phyloP scores from a whole-genome alignment of 2,113 vertebrate species.

The Brachypteracias leptosomus region DNA sequence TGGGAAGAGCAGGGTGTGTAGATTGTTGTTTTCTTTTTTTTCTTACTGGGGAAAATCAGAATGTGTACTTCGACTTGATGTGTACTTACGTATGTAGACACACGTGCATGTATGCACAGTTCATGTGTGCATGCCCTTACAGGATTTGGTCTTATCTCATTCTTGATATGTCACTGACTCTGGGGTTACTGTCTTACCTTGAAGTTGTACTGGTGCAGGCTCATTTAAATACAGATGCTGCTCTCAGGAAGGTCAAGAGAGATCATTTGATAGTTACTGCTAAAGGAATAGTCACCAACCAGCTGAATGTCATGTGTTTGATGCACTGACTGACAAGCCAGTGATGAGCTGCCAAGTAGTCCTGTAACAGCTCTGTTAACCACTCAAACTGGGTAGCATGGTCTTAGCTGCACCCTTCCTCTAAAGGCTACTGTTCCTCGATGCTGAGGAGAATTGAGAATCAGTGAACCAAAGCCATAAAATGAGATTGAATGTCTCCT shows the following conservation, averaged over 20 bases:
- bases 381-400: background rate
- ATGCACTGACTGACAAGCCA: background rate
- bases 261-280: background rate
- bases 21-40: background rate
- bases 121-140: background rate
- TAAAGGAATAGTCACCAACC: background rate
- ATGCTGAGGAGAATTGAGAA: background rate
- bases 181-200: background rate
- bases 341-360: background rate
- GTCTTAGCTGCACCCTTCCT: background rate
- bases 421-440: background rate
- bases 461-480: background rate
- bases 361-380: background rate
- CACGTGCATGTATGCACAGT: background rate
- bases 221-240: background rate
- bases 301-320: background rate
- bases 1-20: background rate
- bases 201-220: background rate
- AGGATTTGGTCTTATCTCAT: background rate
- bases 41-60: background rate
- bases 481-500: background rate
- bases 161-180: background rate
- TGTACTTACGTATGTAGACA: background rate
- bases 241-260: background rate
- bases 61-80: background rate